These are phyloP conservation scores for Macroglossus sobrinus DNA, from an alignment of 2,113 vertebrate genomes.

Conservation along the genomic window DNA sequence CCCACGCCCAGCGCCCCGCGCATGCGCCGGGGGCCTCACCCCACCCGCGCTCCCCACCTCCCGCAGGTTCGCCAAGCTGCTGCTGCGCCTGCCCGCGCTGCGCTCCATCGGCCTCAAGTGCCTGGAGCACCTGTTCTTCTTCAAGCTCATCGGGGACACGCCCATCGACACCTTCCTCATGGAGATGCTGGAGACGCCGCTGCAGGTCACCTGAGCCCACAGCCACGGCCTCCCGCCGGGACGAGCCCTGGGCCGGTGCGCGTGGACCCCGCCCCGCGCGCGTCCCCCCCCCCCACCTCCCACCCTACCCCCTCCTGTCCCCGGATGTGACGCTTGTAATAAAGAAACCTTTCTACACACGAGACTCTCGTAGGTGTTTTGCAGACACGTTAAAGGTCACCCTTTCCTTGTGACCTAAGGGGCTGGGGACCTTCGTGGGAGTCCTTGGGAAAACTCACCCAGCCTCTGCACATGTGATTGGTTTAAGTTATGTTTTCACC, in stretches of 20 bases:
- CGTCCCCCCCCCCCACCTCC: not conserved
- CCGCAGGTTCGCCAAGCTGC: conserved; percentile 93
- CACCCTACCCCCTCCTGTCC: not conserved
- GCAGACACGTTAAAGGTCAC: conserved; percentile 58
- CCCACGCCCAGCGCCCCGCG: accelerated
- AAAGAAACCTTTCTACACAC: conserved; percentile 51
- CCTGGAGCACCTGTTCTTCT: conserved; percentile 98
- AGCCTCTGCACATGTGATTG: conserved; percentile 75
- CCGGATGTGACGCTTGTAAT: conserved; percentile 56
- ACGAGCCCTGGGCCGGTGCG: not conserved
- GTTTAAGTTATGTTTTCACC: conserved; percentile 87
- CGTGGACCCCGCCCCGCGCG: conserved; percentile 32
- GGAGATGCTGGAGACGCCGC: conserved; percentile 97
- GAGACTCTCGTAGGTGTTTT: conserved; percentile 63
- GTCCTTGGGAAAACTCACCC: conserved; percentile 33
- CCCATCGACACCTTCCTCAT: conserved; percentile 98
- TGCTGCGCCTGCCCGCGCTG: conserved; percentile 93
- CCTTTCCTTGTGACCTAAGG: conserved; percentile 42
- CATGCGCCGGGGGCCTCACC: accelerated
- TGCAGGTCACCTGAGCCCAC: conserved; percentile 93
- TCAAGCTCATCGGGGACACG: conserved; percentile 97
- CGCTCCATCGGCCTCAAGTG: conserved; percentile 96
- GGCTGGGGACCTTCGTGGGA: conserved; percentile 9
- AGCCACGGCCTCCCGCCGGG: not conserved
- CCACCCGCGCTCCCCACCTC: not conserved